Percentiles rank a stretch among this genome's conserved stretches.
Conservation (phyloP, 2,113 vertebrate species). For the Elachura formosa region DNA sequence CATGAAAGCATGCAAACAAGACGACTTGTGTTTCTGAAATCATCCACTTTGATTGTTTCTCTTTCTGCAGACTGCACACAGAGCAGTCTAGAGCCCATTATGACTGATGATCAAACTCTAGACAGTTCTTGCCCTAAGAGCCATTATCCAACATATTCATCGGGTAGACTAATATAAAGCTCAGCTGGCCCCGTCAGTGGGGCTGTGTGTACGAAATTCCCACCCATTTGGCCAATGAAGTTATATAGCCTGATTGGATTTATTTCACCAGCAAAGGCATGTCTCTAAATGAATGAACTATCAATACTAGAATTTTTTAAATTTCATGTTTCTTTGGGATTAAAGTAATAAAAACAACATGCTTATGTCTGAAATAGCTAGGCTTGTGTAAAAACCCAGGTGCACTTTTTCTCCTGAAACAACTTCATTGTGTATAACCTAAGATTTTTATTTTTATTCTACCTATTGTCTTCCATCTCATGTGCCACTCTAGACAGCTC, state of each 20-base stretch:
- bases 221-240: not conserved
- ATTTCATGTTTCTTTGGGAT: not conserved
- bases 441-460: not conserved
- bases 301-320: not conserved
- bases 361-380: not conserved
- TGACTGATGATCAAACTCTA: not conserved
- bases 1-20: not conserved
- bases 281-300: not conserved
- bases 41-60: not conserved
- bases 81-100: not conserved
- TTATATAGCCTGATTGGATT: not conserved
- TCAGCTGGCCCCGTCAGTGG: not conserved
- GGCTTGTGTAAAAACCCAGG: not conserved
- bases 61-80: not conserved
- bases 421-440: not conserved
- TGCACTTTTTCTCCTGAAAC: not conserved
- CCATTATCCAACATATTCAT: not conserved
- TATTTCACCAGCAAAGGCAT: not conserved
- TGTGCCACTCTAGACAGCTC: not conserved
- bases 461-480: not conserved
- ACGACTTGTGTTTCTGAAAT: not conserved
- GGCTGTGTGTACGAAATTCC: not conserved
- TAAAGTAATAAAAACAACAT: not conserved
- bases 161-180: accelerated
- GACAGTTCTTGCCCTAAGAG: not conserved